These are phyloP conservation scores for Micrasema minimum DNA, from an alignment of 1,140 invertebrate genomes.

Conservation along the genomic window DNA sequence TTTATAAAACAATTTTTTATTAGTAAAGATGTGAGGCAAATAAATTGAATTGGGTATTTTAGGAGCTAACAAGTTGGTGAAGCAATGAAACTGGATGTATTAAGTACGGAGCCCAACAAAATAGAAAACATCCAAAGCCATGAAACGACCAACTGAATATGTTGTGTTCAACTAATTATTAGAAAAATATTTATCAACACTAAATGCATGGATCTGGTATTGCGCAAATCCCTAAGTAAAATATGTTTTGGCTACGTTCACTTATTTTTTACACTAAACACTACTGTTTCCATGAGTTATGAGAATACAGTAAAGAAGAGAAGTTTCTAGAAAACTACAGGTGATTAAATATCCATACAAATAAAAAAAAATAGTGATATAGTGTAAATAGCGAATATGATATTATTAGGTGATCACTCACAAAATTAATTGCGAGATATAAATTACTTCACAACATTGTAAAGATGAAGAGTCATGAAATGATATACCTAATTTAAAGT, in stretches of 20 bases:
- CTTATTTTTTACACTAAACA: slow-evolving; percentile 18
- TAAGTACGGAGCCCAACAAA: slow-evolving; percentile 19
- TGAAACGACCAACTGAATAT: no score
- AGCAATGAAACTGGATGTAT: slow-evolving; percentile 2
- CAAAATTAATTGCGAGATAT: no score
- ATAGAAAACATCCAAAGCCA: no score
- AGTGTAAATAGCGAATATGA: no score
- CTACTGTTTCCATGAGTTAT: slow-evolving; percentile 13
- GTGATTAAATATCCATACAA: slow-evolving; percentile 9
- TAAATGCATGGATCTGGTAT: slow-evolving; percentile 45
- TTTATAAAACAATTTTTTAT: not conserved
- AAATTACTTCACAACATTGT: no score
- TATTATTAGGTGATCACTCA: no score
- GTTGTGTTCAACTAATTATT: no score
- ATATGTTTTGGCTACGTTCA: slow-evolving; percentile 38
- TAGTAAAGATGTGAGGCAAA: no score
- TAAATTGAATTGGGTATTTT: no score
- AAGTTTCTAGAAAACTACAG: not conserved
- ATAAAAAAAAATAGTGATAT: not conserved
- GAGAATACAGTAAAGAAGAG: slow-evolving; percentile 5
- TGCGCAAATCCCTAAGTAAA: slow-evolving; percentile 39
- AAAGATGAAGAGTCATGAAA: not conserved
- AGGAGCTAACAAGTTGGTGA: no score
- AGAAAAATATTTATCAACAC: slow-evolving; percentile 30
- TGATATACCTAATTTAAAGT: slow-evolving; percentile 1